phyloP scores from a whole-genome alignment of 2,113 vertebrate species.

The Dolichallabes microphthalmus region DNA sequence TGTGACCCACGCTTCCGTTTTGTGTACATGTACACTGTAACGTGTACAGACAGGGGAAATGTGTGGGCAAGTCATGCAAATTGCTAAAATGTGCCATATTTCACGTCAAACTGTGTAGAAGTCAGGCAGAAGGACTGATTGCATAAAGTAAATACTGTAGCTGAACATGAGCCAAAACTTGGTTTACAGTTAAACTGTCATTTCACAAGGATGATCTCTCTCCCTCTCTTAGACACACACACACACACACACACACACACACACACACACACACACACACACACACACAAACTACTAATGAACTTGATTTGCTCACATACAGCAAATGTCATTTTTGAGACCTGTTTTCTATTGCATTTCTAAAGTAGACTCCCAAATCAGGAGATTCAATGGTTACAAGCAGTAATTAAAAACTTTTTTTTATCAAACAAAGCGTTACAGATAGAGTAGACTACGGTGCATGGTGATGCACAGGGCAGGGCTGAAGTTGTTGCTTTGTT shows the following conservation, averaged over 20 bases:
- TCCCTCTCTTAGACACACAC: too few relatives aligned
- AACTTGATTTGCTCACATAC: background rate
- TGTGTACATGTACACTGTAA: background rate
- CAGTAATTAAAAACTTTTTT: background rate
- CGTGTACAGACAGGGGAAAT: background rate
- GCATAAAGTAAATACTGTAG: slow-evolving; percentile 10
- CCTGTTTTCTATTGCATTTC: background rate
- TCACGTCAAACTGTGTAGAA: background rate
- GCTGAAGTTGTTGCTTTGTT: too few relatives aligned
- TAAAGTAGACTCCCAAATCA: background rate
- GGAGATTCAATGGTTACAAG: background rate
- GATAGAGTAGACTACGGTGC: too few relatives aligned
- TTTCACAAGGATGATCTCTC: background rate
- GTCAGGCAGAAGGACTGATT: background rate
- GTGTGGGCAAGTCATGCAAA: background rate
- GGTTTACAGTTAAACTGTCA: slow-evolving; percentile 31
- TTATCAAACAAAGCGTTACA: too few relatives aligned
- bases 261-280: background rate
- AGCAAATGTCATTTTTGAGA: background rate
- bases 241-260: background rate
- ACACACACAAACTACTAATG: background rate
- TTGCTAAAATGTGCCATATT: slow-evolving; percentile 1
- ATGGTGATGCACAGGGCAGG: too few relatives aligned
- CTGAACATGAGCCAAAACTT: slow-evolving; percentile 38
- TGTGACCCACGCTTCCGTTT: slow-evolving; percentile 9